Evolutionary conservation across 1,140 invertebrate genomes (phyloP).

Genomic region (Zaprionus africanus): DNA sequence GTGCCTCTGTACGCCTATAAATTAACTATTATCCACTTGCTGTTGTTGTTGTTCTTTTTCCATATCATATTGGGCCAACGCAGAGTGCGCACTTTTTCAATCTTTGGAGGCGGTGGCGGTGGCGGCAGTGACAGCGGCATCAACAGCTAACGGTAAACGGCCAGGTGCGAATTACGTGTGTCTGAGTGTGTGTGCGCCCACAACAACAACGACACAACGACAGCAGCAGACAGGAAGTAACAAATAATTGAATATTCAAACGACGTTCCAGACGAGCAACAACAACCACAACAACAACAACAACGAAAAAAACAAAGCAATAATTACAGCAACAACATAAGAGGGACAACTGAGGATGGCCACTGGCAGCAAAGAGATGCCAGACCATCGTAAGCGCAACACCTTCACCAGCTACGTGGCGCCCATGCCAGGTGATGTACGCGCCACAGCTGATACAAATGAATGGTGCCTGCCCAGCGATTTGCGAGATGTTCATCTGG

Average conservation of each 20-base stretch:
- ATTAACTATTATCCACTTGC: constrained; percentile 3
- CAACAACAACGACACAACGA: constrained; percentile 16
- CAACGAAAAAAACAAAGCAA: constrained; percentile 12
- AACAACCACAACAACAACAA: constrained; percentile 15
- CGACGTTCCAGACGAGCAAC: constrained; percentile 41
- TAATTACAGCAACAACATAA: constrained; percentile 6
- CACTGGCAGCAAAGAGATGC: constrained; percentile 66
- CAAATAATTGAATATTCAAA: constrained; percentile 75
- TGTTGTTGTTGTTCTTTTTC: constrained; percentile 16
- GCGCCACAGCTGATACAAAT: constrained; percentile 61
- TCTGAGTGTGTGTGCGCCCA: constrained; percentile 13
- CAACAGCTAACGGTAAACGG: constrained; percentile 16
- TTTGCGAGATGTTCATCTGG: constrained; percentile 72
- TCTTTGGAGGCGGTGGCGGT: constrained; percentile 33
- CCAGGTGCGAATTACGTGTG: constrained; percentile 22
- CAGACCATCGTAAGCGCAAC: constrained; percentile 77
- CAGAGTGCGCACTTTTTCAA: constrained; percentile 25
- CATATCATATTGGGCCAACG: constrained; percentile 32
- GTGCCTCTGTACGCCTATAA: constrained; percentile 1
- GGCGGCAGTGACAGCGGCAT: constrained; percentile 6
- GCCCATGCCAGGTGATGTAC: constrained; percentile 67
- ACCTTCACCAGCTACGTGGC: constrained; percentile 83
- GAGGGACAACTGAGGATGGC: constrained; percentile 52
- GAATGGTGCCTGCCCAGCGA: constrained; percentile 79
- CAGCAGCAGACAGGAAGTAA: constrained; percentile 57